Percentiles rank a stretch among this genome's conserved stretches.
phyloP scores from a whole-genome alignment of 2,797 vertebrate genomes.

The Rhabdomys pumilio region DNA sequence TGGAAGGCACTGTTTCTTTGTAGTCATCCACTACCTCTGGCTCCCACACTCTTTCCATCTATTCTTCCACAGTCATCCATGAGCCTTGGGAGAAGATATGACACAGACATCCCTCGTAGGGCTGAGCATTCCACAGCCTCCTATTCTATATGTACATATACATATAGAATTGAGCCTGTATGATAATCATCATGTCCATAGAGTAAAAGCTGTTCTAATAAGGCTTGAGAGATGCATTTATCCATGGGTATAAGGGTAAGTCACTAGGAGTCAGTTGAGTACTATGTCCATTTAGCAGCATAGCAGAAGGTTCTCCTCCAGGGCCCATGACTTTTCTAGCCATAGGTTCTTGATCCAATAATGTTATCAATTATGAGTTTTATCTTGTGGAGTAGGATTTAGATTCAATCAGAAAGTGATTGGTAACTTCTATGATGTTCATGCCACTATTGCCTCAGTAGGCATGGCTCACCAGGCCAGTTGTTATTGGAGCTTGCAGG shows the following conservation, averaged over 20 bases:
- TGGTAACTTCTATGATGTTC: not conserved
- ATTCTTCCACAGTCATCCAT: not conserved
- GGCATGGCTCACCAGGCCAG: not conserved
- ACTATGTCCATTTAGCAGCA: not conserved
- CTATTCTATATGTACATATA: not conserved
- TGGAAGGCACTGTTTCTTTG: not conserved
- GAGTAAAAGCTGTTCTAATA: not conserved
- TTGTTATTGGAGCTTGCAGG: not conserved
- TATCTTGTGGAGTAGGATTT: not conserved
- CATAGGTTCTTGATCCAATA: not conserved
- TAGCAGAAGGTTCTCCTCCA: not conserved
- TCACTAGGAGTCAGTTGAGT: not conserved
- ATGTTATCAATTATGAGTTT: not conserved
- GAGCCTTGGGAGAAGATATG: not conserved
- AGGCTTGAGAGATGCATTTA: not conserved
- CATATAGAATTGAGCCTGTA: not conserved
- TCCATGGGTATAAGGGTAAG: not conserved
- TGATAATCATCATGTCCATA: not conserved
- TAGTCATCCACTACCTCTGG: not conserved
- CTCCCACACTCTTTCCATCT: not conserved
- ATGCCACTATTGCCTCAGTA: not conserved
- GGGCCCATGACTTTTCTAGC: not conserved
- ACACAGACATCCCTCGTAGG: not conserved
- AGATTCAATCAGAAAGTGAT: not conserved
- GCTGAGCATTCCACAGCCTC: not conserved